These are phyloP conservation scores for Drosophila saltans DNA, from an alignment of 1,140 invertebrate species.

Conservation along the genomic window DNA sequence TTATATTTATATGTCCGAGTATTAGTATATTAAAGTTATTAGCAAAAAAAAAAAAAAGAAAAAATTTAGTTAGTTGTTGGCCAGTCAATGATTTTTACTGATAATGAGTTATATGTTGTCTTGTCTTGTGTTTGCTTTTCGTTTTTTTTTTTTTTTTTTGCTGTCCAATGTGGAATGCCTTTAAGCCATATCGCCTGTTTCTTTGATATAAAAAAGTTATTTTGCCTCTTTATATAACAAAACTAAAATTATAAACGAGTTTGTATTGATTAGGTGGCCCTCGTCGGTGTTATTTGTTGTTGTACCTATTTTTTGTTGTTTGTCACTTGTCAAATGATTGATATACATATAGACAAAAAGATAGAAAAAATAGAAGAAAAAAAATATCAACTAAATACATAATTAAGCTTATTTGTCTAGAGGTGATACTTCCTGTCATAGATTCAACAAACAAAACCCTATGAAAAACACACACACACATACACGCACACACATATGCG, in stretches of 20 bases:
- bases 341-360: constrained; percentile 45
- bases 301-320: constrained; percentile 44
- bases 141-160: constrained; percentile 45
- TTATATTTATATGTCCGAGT: neutral
- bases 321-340: constrained; percentile 67
- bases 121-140: constrained; percentile 10
- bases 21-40: constrained; percentile 1
- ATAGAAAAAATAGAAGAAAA: no score
- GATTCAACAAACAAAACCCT: constrained; percentile 18
- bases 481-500: neutral
- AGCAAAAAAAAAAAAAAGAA: neutral
- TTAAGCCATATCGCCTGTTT: constrained; percentile 30
- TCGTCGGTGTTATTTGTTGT: constrained; percentile 14
- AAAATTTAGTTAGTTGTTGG: constrained; percentile 12
- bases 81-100: constrained; percentile 38
- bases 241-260: constrained; percentile 44
- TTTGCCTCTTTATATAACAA: constrained; percentile 60
- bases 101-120: constrained; percentile 42
- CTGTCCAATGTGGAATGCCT: constrained; percentile 34
- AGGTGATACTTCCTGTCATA: constrained; percentile 57
- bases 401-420: constrained; percentile 57
- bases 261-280: constrained; percentile 37
- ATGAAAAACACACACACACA: neutral
- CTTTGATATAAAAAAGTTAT: neutral
- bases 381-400: constrained; percentile 27